Evolutionary conservation across 1,140 invertebrate genomes (phyloP).

Genomic region (Leptoteleia sp.): DNA sequence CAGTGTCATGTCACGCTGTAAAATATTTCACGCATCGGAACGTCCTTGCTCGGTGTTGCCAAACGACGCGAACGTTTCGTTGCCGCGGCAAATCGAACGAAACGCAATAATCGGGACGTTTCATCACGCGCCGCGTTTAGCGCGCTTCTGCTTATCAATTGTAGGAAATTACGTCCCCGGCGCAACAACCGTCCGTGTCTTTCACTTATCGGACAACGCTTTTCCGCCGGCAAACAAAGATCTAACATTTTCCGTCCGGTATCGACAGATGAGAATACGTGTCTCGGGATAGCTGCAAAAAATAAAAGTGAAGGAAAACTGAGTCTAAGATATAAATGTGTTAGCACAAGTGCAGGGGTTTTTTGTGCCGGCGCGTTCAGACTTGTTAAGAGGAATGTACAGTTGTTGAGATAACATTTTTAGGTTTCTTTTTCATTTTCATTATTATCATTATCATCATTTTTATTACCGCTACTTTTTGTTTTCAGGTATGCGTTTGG

Average conservation of each 20-base stretch:
- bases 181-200: slow-evolving; percentile 13
- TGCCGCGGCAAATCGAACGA: slow-evolving; percentile 27
- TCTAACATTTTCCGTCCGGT: slow-evolving; percentile 8
- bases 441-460: no score
- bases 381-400: slow-evolving; percentile 2
- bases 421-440: no score
- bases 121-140: background rate
- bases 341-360: no score
- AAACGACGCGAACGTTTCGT: slow-evolving; percentile 15
- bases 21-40: slow-evolving; percentile 58
- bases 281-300: slow-evolving; percentile 2
- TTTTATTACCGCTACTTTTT: no score
- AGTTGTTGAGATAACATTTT: slow-evolving; percentile 4
- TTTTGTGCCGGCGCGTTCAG: background rate
- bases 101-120: slow-evolving; percentile 23
- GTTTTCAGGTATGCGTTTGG: no score
- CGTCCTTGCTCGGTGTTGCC: slow-evolving; percentile 6
- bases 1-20: slow-evolving; percentile 47
- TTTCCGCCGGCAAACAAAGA: slow-evolving; percentile 13
- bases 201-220: slow-evolving; percentile 29
- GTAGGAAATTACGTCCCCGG: slow-evolving; percentile 29
- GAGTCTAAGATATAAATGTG: slow-evolving; percentile 36
- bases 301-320: background rate
- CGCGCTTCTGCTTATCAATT: slow-evolving; percentile 3
- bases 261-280: slow-evolving; percentile 27